phyloP scores from a whole-genome alignment of 2,113 vertebrate genomes.

The Actenoides hombroni region DNA sequence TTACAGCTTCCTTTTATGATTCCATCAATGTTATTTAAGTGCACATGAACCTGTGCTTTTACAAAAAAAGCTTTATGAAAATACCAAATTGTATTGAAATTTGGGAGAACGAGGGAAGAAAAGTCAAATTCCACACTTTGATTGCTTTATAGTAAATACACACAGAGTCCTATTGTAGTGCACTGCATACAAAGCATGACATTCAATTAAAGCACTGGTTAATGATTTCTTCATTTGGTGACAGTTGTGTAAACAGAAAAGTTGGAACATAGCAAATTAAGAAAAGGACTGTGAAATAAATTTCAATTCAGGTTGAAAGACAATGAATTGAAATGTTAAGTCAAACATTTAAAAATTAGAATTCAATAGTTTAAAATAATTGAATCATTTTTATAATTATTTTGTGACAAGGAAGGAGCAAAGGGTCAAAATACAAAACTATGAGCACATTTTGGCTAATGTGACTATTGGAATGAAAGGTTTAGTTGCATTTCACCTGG shows the following conservation, averaged over 20 bases:
- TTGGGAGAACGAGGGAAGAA: background rate
- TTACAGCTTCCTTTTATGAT: constrained; percentile 33
- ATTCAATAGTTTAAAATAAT: constrained; percentile 48
- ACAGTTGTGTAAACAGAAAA: constrained; percentile 48
- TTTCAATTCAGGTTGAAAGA: constrained; percentile 42
- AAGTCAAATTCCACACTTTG: background rate
- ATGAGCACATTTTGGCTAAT: background rate
- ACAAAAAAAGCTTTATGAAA: constrained; percentile 12
- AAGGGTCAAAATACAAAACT: constrained; percentile 23
- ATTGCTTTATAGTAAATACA: background rate
- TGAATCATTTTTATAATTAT: constrained; percentile 54
- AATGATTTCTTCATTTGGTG: constrained; percentile 48
- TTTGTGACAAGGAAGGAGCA: background rate
- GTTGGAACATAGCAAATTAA: constrained; percentile 39
- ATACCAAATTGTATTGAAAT: constrained; percentile 10
- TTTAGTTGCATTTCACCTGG: constrained; percentile 47
- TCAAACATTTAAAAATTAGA: constrained; percentile 36
- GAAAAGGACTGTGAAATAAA: constrained; percentile 37
- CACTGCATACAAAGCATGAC: background rate
- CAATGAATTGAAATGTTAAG: constrained; percentile 56
- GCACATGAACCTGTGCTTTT: background rate
- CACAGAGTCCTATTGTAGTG: background rate
- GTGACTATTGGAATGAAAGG: constrained; percentile 14
- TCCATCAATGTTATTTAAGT: constrained; percentile 22
- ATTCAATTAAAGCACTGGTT: constrained; percentile 46